These are phyloP conservation scores for Watsonalla binaria DNA, from an alignment of 2,888 invertebrate genomes.

Conservation along the genomic window DNA sequence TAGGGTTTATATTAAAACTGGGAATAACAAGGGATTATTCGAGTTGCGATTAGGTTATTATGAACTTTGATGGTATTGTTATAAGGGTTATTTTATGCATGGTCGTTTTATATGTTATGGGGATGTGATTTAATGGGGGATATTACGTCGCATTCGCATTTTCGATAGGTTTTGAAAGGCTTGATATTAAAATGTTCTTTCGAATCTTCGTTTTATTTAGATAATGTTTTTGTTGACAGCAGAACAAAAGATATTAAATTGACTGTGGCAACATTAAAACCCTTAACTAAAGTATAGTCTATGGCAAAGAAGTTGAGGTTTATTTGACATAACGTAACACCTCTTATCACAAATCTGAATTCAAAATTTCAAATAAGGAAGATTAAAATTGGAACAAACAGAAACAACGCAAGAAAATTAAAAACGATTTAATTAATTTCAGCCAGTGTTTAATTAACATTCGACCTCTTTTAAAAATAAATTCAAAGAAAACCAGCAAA, in stretches of 20 bases:
- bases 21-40: conserved; percentile 16
- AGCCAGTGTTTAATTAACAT: conserved; percentile 9
- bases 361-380: too few species aligned
- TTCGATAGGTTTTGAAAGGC: neutral
- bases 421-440: conserved; percentile 27
- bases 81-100: neutral
- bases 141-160: neutral
- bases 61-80: neutral
- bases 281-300: too few species aligned
- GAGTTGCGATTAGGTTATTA: conserved; percentile 6
- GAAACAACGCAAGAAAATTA: conserved; percentile 5
- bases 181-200: neutral
- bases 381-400: too few species aligned
- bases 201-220: too few species aligned
- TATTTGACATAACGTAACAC: too few species aligned
- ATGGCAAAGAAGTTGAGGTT: too few species aligned
- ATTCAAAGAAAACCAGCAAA: conserved; percentile 36
- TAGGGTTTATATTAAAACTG: conserved; percentile 19
- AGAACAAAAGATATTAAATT: too few species aligned
- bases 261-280: too few species aligned
- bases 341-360: too few species aligned
- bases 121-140: neutral
- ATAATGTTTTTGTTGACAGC: too few species aligned
- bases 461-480: conserved; percentile 40
- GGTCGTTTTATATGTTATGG: neutral